Evolutionary conservation across 2,113 vertebrate species (phyloP).

Genomic region (Abramis brama): DNA sequence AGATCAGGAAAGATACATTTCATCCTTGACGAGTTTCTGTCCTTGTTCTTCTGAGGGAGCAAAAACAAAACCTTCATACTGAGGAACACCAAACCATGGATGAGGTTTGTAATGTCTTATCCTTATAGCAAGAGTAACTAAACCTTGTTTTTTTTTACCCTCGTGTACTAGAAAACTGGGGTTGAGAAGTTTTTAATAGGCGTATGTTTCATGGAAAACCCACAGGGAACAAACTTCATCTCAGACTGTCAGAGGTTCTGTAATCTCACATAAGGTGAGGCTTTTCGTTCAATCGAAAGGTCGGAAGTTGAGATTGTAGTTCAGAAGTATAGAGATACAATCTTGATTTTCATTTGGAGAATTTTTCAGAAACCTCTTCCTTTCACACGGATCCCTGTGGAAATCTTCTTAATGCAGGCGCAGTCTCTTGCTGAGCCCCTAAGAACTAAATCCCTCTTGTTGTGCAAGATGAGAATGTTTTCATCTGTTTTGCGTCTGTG

Average conservation of each 20-base stretch:
- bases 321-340: not conserved
- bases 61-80: constrained; percentile 3
- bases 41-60: constrained; percentile 22
- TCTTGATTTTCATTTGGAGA: constrained; percentile 7
- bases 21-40: constrained; percentile 59
- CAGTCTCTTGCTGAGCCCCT: not conserved
- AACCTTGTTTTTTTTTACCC: not conserved
- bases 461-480: constrained; percentile 26
- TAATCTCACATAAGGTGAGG: constrained; percentile 10
- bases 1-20: constrained; percentile 76
- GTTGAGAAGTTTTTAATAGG: not conserved
- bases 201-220: not conserved
- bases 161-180: not conserved
- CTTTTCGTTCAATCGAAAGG: not conserved
- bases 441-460: constrained; percentile 19
- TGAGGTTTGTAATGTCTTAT: constrained; percentile 29
- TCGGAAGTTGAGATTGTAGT: constrained; percentile 4
- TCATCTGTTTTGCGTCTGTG: constrained; percentile 17
- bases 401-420: constrained; percentile 22
- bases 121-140: not conserved
- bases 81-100: constrained; percentile 22
- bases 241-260: not conserved
- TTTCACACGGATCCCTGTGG: constrained; percentile 22
- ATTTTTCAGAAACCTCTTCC: not conserved
- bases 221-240: constrained; percentile 16